These are phyloP conservation scores for Byasa hedistus DNA, from an alignment of 2,888 invertebrate genomes.

Conservation along the genomic window DNA sequence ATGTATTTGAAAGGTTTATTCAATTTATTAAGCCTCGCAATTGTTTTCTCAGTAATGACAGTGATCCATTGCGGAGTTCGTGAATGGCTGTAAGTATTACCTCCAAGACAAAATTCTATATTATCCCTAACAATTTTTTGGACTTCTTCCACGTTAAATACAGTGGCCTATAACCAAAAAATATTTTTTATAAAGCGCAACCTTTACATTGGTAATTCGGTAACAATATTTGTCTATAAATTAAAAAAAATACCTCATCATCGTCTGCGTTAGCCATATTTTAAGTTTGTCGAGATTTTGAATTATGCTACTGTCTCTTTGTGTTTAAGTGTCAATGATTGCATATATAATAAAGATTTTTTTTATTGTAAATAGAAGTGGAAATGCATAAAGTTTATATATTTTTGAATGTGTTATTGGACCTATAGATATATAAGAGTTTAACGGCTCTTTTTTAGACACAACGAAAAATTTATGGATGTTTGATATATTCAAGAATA, in stretches of 20 bases:
- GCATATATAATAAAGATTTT: neutral
- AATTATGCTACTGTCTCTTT: neutral
- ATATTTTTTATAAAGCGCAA: neutral
- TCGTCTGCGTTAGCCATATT: slow-evolving; percentile 28
- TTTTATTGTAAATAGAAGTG: neutral
- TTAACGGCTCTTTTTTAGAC: neutral
- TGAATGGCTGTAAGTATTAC: slow-evolving; percentile 82
- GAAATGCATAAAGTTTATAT: neutral
- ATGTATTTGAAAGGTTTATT: slow-evolving; percentile 90
- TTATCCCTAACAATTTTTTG: slow-evolving; percentile 87
- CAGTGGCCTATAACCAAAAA: slow-evolving; percentile 37
- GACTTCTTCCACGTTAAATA: slow-evolving; percentile 85
- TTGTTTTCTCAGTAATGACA: slow-evolving; percentile 86
- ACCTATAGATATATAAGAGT: neutral
- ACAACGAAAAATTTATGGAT: neutral
- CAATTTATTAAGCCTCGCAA: slow-evolving; percentile 85
- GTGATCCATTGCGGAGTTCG: slow-evolving; percentile 83
- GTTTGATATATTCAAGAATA: neutral
- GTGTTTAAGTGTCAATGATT: neutral
- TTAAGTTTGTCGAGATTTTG: neutral
- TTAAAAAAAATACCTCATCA: slow-evolving; percentile 22
- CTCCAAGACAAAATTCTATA: slow-evolving; percentile 86
- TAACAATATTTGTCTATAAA: neutral
- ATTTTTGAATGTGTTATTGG: neutral
- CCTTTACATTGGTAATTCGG: neutral